Evolutionary conservation across 2,797 vertebrate species (phyloP), one percentile per base, ranked within the genome.

Genomic region (Steatocranus sp.): DNA sequence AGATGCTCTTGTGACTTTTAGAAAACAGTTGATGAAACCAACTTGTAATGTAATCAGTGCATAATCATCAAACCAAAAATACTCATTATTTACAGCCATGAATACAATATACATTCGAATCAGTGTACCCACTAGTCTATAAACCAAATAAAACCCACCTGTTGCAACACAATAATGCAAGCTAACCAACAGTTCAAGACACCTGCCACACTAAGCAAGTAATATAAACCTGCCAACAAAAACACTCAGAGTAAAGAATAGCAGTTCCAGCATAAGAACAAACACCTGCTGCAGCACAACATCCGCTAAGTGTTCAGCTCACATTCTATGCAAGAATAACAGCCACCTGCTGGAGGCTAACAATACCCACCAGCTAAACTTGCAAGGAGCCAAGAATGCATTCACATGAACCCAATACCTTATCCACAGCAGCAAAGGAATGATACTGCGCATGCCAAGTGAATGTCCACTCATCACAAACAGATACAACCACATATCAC

Each of bases 251-350:
- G 86, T 79, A 92, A 92, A 95, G 88, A 94, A 94, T 90, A 91
- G 87, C 70, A 75, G 17, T 48, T 88, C 84, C 84, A 81, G 76
- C 78, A 84, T 66, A 58, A 83, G 54, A 84, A 84, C 90, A 91
- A 85, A 91, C 92, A 95, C 94, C 94, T 95, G 93, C 93, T 94
- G 91, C 89, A 92, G 86, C 88, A 93, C 89, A 92, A 94, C 93
- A 94, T 95, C 92, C 92, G 53, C 79, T 63, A 70, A 25, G 88
- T 81, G 80, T 88, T 75, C 70, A 43, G 84, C 81, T 80, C 81
- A 89, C 56, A 88, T 84, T 88, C 8, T 51, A 87, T 83, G 81
- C 86, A 91, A 84, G 83, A 92, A 91, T 79, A 94, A 92, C 91
- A 94, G 82, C 92, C 95, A 93, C 92, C 94, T 94, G 95, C 89